Percentiles rank a stretch among this genome's conserved stretches.
These are phyloP conservation scores for Mormyrus proboscirostris DNA, from an alignment of 2,797 vertebrate species.

Conservation along the genomic window DNA sequence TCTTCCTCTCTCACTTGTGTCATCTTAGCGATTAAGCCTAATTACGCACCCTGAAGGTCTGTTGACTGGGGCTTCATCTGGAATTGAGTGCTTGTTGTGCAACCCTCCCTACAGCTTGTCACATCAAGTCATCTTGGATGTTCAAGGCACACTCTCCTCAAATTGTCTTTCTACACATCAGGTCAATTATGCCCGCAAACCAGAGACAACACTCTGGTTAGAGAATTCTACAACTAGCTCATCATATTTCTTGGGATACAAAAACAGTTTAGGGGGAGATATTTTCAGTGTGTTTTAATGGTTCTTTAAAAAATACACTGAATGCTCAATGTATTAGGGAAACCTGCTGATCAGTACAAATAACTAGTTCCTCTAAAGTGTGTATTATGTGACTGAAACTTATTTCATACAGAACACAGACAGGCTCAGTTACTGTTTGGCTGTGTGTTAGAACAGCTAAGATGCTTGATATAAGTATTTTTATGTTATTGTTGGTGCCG, in stretches of 20 bases:
- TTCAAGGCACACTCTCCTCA: neutral
- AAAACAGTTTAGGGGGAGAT: neutral
- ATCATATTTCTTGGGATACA: neutral
- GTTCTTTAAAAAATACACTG: neutral
- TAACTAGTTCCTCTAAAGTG: neutral
- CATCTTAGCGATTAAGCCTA: neutral
- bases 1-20: neutral
- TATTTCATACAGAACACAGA: neutral
- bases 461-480: neutral
- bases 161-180: neutral
- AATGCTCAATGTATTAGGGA: neutral
- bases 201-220: neutral
- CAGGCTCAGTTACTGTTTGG: neutral
- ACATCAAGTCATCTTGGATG: neutral
- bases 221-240: neutral
- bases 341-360: neutral
- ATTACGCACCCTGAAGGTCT: neutral
- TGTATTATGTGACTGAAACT: neutral
- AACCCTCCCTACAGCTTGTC: neutral
- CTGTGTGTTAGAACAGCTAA: neutral
- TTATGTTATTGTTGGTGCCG: neutral
- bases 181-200: neutral
- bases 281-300: neutral
- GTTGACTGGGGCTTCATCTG: neutral
- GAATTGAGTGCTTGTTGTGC: neutral